phyloP scores from a whole-genome alignment of 2,113 vertebrate genomes.

The Felis chaus region DNA sequence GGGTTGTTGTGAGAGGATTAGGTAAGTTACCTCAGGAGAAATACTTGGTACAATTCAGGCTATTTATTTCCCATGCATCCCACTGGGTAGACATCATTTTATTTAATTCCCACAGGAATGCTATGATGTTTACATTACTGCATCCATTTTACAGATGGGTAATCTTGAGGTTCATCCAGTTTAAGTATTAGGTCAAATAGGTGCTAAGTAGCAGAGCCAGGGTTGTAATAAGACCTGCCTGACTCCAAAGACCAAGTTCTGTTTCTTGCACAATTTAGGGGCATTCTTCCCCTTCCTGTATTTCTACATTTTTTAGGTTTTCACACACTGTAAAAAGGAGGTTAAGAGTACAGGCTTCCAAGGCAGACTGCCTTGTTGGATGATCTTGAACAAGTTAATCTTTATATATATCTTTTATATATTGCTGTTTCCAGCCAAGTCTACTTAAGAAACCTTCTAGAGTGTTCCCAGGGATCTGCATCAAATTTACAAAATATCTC shows the following conservation, averaged over 20 bases:
- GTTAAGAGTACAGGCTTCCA: neutral
- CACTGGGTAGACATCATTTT: neutral
- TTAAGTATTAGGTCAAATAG: neutral
- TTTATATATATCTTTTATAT: neutral
- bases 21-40: neutral
- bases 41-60: neutral
- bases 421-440: neutral
- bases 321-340: neutral
- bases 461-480: neutral
- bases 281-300: neutral
- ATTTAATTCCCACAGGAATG: neutral
- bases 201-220: neutral
- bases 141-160: neutral
- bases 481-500: neutral
- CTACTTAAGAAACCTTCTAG: neutral
- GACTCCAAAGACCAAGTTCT: constrained; percentile 24
- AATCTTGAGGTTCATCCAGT: neutral
- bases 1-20: neutral
- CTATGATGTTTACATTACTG: neutral
- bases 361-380: neutral
- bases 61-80: neutral
- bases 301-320: neutral
- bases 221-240: neutral
- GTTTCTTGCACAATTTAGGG: neutral
- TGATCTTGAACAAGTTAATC: neutral